Conservation (phyloP, 2,888 invertebrate genomes). For the Leptinotarsa juncta region DNA sequence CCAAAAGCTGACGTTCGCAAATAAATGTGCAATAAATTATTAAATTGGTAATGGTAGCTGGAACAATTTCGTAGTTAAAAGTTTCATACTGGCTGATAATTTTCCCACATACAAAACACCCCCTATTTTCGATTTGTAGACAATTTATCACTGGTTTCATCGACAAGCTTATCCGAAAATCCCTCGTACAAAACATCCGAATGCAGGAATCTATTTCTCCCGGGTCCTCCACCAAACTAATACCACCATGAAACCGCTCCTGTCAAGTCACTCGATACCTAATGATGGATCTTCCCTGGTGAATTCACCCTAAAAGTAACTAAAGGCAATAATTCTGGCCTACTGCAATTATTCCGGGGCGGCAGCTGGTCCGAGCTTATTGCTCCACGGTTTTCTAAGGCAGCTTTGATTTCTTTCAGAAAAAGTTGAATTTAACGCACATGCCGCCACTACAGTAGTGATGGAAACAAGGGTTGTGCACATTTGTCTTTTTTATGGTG, state of each 20-base stretch:
- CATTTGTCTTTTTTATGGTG: neutral
- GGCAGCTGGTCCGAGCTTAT: conserved; percentile 57
- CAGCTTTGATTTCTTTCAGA: conserved; percentile 32
- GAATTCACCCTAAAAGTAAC: conserved; percentile 49
- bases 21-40: no score
- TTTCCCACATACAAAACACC: neutral
- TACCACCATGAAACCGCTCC: conserved; percentile 41
- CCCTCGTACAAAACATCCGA: conserved; percentile 41
- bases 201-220: conserved; percentile 42
- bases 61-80: no score
- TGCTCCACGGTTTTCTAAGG: conserved; percentile 46
- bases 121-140: conserved; percentile 34
- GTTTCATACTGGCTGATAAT: neutral
- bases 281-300: conserved; percentile 50
- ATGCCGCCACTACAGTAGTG: conserved; percentile 43
- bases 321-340: conserved; percentile 56
- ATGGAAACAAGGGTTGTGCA: neutral
- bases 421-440: conserved; percentile 48
- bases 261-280: conserved; percentile 47
- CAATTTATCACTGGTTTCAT: conserved; percentile 41
- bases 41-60: no score
- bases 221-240: conserved; percentile 31
- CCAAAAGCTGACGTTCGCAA: no score
- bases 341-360: conserved; percentile 54
- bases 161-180: conserved; percentile 39